Evolutionary conservation across 2,888 invertebrate genomes (phyloP).

Genomic region (Agrochola circellaris): DNA sequence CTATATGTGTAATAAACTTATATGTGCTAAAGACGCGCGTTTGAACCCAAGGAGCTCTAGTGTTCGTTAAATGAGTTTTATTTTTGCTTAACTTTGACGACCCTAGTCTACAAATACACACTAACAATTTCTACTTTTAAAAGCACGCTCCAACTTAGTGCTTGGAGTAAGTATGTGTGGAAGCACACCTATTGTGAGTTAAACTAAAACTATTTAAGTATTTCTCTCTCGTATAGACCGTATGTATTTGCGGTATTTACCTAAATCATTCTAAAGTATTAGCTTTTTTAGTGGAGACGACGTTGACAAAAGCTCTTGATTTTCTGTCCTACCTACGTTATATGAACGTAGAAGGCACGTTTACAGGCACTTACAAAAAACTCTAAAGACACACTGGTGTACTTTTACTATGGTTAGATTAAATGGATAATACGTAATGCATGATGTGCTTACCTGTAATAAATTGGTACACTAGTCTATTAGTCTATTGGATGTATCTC

Average conservation of each 20-base stretch:
- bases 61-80: slow-evolving; percentile 59
- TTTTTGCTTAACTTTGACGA: slow-evolving; percentile 60
- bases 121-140: slow-evolving; percentile 36
- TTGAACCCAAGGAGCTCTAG: slow-evolving; percentile 46
- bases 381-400: slow-evolving; percentile 33
- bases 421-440: neutral
- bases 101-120: slow-evolving; percentile 42
- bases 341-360: slow-evolving; percentile 8
- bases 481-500: too few relatives aligned
- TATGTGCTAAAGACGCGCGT: slow-evolving; percentile 56
- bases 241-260: slow-evolving; percentile 15
- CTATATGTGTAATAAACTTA: slow-evolving; percentile 58
- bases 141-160: slow-evolving; percentile 30
- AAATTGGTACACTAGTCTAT: too few relatives aligned
- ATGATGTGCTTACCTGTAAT: too few relatives aligned
- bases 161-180: slow-evolving; percentile 16
- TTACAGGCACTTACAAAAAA: slow-evolving; percentile 30
- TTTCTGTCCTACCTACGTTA: neutral
- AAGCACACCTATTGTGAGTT: slow-evolving; percentile 38
- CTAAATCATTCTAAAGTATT: slow-evolving; percentile 18
- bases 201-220: slow-evolving; percentile 35
- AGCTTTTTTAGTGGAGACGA: slow-evolving; percentile 22
- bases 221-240: slow-evolving; percentile 8
- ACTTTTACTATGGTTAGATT: slow-evolving; percentile 15
- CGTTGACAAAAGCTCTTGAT: slow-evolving; percentile 21